Evolutionary conservation across 1,140 invertebrate species (phyloP), one percentile per base, ranked within the genome.

Genomic region (Lepidurus couesii): DNA sequence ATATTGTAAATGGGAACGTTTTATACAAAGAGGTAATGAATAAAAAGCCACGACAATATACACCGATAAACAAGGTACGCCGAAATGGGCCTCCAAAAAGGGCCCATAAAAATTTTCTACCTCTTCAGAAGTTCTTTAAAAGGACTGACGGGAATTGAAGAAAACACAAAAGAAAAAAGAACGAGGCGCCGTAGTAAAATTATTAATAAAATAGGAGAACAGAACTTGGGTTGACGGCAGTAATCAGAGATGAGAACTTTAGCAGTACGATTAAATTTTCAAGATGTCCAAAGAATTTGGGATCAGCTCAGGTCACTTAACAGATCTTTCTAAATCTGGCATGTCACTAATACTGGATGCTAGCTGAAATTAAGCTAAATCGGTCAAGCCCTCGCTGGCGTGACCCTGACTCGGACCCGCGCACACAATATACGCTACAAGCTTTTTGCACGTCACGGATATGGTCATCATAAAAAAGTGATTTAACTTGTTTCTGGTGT

Each of bases 11-110:
- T 65, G 53, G 53, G 53, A 65, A 65, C 53, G 53, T 65, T 65
- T 65, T 65, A 65, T 65, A 65, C 53, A 65, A 65, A 65, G 53
- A 65, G 53, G 53, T n/a, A 65, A 65, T 65, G 53, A 65, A 65
- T 65, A 65, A 65, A 65, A 65, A 65, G 53, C 53, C 53, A 65
- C 53, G 53, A 65, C 53, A 65, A 65, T 65, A 13, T 65, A 65
- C 53, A 65, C 53, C 53, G 8, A 65, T 65, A 65, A 65, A 16
- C 53, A 65, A 65, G 53, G 53, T 65, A 65, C 53, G 53, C 53
- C 53, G 34, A 65, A 65, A 65, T 65, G 53, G 21, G 53, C 53
- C 53, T n/a, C 53, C 53, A 65, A 21, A 65, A 65, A 65, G 53
- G 53, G 53, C 53, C 53, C 53, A 65, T 65, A 65, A 65, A 65